A percentile compares a stretch with the other conserved stretches of the same genome.
Evolutionary conservation across 2,888 invertebrate species (phyloP).

Genomic region (Drosophila neotestacea): DNA sequence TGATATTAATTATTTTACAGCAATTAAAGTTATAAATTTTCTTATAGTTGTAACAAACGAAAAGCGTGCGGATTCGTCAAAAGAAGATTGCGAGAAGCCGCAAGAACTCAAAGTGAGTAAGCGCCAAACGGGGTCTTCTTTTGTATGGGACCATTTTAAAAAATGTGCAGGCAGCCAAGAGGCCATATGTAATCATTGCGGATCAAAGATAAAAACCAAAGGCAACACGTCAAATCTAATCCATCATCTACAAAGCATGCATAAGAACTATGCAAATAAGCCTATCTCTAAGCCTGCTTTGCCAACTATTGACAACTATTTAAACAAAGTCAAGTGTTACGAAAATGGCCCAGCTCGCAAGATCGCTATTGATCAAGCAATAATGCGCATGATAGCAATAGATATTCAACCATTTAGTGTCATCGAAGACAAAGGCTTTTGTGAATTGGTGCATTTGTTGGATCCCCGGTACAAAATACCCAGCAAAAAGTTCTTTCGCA

Average conservation of each 20-base stretch:
- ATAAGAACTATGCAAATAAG: slow-evolving; percentile 1
- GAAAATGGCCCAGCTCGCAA: slow-evolving; percentile 21
- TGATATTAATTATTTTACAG: too few relatives aligned
- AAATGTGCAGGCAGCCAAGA: slow-evolving; percentile 10
- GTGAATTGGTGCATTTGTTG: slow-evolving; percentile 61
- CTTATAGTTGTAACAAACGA: too few relatives aligned
- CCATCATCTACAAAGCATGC: background rate
- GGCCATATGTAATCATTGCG: slow-evolving; percentile 11
- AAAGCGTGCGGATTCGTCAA: too few relatives aligned
- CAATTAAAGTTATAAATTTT: too few relatives aligned
- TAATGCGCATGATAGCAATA: slow-evolving; percentile 41
- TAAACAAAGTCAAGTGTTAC: slow-evolving; percentile 9
- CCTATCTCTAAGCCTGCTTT: slow-evolving; percentile 8
- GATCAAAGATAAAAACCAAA: slow-evolving; percentile 4
- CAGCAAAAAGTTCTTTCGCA: slow-evolving; percentile 5
- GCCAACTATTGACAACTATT: slow-evolving; percentile 6
- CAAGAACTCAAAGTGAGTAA: too few relatives aligned
- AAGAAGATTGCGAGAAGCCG: too few relatives aligned
- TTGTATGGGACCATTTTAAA: slow-evolving; percentile 7
- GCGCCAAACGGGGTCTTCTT: background rate
- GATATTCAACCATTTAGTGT: slow-evolving; percentile 74
- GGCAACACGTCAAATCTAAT: slow-evolving; percentile 9
- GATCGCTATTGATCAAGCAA: slow-evolving; percentile 29
- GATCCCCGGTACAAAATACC: slow-evolving; percentile 47
- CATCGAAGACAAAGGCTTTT: slow-evolving; percentile 74